These are phyloP conservation scores for Corynorhinus townsendii DNA, from an alignment of 2,113 vertebrate genomes.

Conservation along the genomic window DNA sequence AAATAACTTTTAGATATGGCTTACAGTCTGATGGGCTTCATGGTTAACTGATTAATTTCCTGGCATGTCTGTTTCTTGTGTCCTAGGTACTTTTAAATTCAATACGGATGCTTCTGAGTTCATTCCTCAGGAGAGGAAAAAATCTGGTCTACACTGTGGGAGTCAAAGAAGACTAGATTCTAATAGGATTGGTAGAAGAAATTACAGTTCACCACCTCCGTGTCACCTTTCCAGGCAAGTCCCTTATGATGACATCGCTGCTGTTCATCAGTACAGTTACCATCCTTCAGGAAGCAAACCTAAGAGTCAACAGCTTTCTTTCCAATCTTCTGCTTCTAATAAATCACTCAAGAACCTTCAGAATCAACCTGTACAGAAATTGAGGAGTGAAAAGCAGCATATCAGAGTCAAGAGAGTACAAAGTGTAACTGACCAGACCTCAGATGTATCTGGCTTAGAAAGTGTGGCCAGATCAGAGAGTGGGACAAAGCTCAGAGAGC, in stretches of 20 bases:
- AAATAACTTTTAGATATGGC: not conserved
- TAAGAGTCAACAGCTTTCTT: constrained; percentile 75
- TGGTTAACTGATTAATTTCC: not conserved
- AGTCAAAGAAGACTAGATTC: constrained; percentile 81
- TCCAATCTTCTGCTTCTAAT: constrained; percentile 74
- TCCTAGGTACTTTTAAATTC: constrained; percentile 78
- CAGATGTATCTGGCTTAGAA: constrained; percentile 63
- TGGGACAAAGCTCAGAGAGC: constrained; percentile 75
- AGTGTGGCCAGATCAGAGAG: constrained; percentile 64
- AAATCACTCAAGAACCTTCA: constrained; percentile 81
- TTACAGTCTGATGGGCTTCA: not conserved
- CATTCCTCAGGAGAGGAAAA: constrained; percentile 78
- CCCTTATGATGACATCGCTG: constrained; percentile 72
- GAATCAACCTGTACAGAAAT: constrained; percentile 82
- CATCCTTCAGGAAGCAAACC: constrained; percentile 73
- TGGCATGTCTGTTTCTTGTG: constrained; percentile 48
- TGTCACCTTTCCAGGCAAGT: constrained; percentile 76
- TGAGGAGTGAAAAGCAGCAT: constrained; percentile 78
- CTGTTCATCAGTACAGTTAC: constrained; percentile 70
- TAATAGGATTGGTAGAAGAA: constrained; percentile 79
- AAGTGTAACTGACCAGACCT: constrained; percentile 61
- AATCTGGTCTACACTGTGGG: constrained; percentile 79
- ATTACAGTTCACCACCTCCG: constrained; percentile 70
- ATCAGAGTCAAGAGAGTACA: constrained; percentile 74
- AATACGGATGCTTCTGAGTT: constrained; percentile 83